These are phyloP conservation scores for Phalacrocorax brasilianus DNA, from an alignment of 2,113 vertebrate species.

Conservation along the genomic window DNA sequence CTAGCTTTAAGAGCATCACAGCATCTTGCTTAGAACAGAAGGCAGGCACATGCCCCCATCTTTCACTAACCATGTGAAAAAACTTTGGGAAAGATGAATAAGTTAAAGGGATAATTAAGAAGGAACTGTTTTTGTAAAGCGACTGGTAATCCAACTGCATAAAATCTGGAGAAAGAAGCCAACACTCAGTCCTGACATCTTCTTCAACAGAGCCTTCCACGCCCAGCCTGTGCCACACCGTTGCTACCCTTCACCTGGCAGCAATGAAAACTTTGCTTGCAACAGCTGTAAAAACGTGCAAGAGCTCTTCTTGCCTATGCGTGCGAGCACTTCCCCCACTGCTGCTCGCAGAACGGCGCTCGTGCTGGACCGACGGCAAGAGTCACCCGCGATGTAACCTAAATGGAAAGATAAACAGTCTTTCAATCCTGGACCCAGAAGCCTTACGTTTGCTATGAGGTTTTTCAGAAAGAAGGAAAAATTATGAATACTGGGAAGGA, in stretches of 20 bases:
- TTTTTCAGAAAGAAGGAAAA: not conserved
- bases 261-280: not conserved
- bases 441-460: not conserved
- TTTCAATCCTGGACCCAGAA: not conserved
- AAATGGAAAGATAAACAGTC: not conserved
- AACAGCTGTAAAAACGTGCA: not conserved
- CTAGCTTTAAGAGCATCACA: not conserved
- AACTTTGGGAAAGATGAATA: not conserved
- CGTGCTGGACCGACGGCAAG: accelerated
- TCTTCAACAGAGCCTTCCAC: not conserved
- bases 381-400: not conserved
- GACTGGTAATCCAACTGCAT: not conserved
- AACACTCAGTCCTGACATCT: not conserved
- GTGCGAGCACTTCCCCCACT: accelerated
- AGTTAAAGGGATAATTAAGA: not conserved
- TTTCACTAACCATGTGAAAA: not conserved
- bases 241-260: not conserved
- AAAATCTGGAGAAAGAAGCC: not conserved
- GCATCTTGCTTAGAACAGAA: not conserved
- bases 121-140: not conserved
- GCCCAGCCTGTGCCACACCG: not conserved
- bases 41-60: not conserved
- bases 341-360: not conserved
- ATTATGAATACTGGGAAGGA: not conserved
- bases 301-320: not conserved